These are phyloP conservation scores for Tetramorium alpestre DNA, from an alignment of 1,140 invertebrate genomes.

Conservation along the genomic window DNA sequence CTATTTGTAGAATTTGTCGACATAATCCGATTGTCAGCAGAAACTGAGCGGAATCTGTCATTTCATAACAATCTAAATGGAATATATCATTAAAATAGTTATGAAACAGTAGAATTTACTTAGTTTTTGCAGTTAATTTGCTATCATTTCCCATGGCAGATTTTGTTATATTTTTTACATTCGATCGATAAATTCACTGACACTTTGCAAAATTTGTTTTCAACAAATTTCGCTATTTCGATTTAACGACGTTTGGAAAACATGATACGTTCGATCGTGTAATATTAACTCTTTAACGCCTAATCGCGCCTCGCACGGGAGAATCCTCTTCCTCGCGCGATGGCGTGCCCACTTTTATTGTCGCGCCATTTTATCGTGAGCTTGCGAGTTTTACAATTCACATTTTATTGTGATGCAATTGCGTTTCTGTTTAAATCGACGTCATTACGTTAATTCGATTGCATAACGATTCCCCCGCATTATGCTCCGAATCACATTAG, in stretches of 20 bases:
- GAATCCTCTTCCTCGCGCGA: not conserved
- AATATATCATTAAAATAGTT: not conserved
- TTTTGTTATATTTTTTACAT: not conserved
- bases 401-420: constrained; percentile 21
- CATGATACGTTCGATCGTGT: not conserved
- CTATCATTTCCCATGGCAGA: not conserved
- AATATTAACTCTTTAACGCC: not conserved
- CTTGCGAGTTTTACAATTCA: constrained; percentile 30
- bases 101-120: not conserved
- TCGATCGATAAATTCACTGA: too few relatives aligned
- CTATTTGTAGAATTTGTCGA: not conserved
- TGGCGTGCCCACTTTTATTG: constrained; percentile 16
- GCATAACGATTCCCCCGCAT: not conserved
- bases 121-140: too few relatives aligned
- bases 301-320: not conserved
- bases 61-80: not conserved
- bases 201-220: not conserved
- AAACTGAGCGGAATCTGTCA: not conserved
- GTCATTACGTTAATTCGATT: not conserved
- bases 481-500: too few relatives aligned
- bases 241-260: not conserved
- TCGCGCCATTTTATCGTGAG: constrained; percentile 9
- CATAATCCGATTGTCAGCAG: not conserved
- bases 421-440: not conserved
- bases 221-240: not conserved